Base-by-base conservation (phyloP, 64 coral and sea anemone species). In the Anthopleura sola region DNA sequence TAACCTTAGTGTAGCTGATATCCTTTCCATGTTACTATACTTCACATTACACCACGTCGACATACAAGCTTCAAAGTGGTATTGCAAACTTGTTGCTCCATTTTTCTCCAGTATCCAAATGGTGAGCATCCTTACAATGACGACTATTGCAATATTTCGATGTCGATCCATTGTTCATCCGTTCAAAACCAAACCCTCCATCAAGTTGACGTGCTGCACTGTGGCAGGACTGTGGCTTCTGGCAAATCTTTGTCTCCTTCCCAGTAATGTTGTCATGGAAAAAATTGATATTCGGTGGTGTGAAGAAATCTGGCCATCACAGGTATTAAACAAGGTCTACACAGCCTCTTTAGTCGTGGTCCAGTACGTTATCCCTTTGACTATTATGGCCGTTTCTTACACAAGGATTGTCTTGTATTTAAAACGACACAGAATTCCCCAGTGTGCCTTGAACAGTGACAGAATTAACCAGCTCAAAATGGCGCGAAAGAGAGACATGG, bases 361-460 rank as follows among this genome's bases (percentile, higher is more conserved):
- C 2, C 46, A 83, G 47, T 83, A 83, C 32, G 3, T 83, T 4
- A 49, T 83, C 18, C 80, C 53, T 20, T 28, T 83, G 80, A 39
- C 53, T 20, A 46, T 83, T 5, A 83, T 83, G 13, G 40, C 28
- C 13, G 12, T 83, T 17, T 83, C 38, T 16, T 83, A 83, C 80
- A 46, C 28, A 11, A 49, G 34, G 53, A 83, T 83, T 54, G 47
- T 83, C 46, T 83, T 83, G n/a, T 51, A 83, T 18, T 46, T 83
- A 7, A 49, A 46, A 15, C 37, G 48, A 56, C 21, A 83, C 40
- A 83, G 20, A 33, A 7, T 83, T 33, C 80, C 80, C 18, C 26
- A 9, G 46, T 40, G 36, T 38, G 36, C 34, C 9, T 79, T 79
- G 29, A 28, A 2, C 48, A 51, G 51, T 23, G 37, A 51, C 46